Conservation (phyloP, 2,113 vertebrate genomes). For the Aplodontia rufa region DNA sequence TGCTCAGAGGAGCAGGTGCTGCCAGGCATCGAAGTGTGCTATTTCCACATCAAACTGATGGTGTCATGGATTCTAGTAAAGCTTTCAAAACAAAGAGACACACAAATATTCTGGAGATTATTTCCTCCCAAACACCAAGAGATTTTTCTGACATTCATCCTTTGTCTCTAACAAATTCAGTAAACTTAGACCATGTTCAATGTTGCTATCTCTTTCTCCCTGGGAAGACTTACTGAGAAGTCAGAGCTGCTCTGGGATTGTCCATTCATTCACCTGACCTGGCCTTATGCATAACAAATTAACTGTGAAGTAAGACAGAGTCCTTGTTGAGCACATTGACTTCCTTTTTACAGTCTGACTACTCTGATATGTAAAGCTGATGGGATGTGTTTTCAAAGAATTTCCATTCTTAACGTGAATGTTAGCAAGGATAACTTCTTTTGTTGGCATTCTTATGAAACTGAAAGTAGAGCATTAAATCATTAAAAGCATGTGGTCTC, state of each 20-base stretch:
- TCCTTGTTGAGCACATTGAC: background rate
- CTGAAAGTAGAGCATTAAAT: constrained; percentile 59
- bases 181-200: background rate
- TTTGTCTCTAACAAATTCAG: background rate
- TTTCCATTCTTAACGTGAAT: constrained; percentile 15
- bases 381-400: constrained; percentile 34
- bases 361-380: background rate
- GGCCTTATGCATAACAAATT: background rate
- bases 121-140: background rate
- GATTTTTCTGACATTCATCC: background rate
- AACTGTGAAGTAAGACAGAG: background rate
- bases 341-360: background rate
- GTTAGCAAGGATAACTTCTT: background rate
- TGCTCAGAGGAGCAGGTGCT: background rate
- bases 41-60: background rate
- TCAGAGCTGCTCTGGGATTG: background rate
- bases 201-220: background rate
- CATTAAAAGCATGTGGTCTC: constrained; percentile 28
- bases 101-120: background rate
- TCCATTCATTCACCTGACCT: constrained; percentile 36
- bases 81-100: constrained; percentile 34
- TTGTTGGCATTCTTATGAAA: constrained; percentile 32
- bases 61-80: background rate
- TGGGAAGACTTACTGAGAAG: constrained; percentile 3
- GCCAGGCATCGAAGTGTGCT: background rate